These are phyloP conservation scores for Lycophotia porphyrea DNA, from an alignment of 2,888 invertebrate species.

Conservation along the genomic window DNA sequence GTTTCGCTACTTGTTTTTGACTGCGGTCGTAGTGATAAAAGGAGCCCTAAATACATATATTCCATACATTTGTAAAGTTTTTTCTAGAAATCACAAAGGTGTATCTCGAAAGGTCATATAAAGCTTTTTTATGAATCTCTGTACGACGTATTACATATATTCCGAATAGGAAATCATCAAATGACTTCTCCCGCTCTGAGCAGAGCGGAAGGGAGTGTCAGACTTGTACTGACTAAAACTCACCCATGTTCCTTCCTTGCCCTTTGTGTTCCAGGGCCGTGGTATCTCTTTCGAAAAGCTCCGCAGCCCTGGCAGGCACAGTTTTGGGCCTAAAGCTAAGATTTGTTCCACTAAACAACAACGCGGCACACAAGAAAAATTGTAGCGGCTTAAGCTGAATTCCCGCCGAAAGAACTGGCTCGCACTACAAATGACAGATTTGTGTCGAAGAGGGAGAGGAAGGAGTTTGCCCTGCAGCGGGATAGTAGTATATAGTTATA, in stretches of 20 bases:
- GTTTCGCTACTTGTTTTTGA: constrained; percentile 26
- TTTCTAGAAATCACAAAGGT: neutral
- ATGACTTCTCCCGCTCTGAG: too few relatives aligned
- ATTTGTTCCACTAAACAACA: neutral
- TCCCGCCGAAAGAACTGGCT: neutral
- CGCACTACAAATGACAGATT: neutral
- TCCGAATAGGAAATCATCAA: too few relatives aligned
- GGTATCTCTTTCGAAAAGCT: too few relatives aligned
- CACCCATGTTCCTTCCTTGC: too few relatives aligned
- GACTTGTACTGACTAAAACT: too few relatives aligned
- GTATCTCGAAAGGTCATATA: neutral
- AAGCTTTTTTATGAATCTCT: neutral
- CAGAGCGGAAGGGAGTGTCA: too few relatives aligned
- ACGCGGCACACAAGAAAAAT: neutral
- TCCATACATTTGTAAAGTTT: neutral
- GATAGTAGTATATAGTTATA: neutral
- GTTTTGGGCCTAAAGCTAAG: neutral
- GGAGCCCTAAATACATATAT: neutral
- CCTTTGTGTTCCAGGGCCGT: too few relatives aligned
- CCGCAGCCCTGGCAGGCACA: too few relatives aligned
- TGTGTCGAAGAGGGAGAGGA: neutral
- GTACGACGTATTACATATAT: neutral
- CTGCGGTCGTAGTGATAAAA: neutral
- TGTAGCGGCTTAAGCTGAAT: neutral
- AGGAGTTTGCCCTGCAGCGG: neutral